Conservation (phyloP, 2,113 vertebrate genomes). For the Ictalurus punctatus region DNA sequence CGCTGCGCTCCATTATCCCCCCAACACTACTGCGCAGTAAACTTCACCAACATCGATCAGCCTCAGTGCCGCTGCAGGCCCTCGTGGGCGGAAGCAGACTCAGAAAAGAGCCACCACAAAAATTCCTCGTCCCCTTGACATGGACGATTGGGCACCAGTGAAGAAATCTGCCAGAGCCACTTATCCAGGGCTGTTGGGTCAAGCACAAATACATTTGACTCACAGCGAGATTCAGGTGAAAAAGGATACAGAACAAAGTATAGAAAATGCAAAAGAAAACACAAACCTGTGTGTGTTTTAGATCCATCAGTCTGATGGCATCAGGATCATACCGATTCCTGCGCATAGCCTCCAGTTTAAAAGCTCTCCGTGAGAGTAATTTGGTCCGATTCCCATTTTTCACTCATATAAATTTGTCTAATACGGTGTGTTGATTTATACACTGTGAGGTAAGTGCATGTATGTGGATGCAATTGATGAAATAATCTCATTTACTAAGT, state of each 20-base stretch:
- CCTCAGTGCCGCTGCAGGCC: constrained; percentile 11
- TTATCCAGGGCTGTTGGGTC: constrained; percentile 46
- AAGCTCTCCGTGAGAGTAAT: neutral
- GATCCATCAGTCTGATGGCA: neutral
- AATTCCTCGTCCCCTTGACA: constrained; percentile 27
- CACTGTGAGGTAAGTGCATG: neutral
- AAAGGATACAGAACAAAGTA: constrained; percentile 40
- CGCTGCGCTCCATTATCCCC: constrained; percentile 57
- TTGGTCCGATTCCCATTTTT: constrained; percentile 15
- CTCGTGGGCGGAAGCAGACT: constrained; percentile 6
- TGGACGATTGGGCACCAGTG: constrained; percentile 16
- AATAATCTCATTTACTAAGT: constrained; percentile 37
- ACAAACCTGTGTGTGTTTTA: neutral
- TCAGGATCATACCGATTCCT: neutral
- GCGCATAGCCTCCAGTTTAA: neutral
- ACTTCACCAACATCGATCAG: constrained; percentile 46
- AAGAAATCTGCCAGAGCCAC: constrained; percentile 35
- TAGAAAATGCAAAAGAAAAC: constrained; percentile 49
- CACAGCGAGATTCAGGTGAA: constrained; percentile 48
- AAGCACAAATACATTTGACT: constrained; percentile 53
- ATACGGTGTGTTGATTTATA: constrained; percentile 13
- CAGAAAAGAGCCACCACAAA: constrained; percentile 1
- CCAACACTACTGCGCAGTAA: constrained; percentile 41
- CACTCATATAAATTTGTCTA: neutral
- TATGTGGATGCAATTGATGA: constrained; percentile 24